These are phyloP conservation scores for Pristionchus maxplancki DNA, from an alignment of 2,888 invertebrate genomes.

Conservation along the genomic window DNA sequence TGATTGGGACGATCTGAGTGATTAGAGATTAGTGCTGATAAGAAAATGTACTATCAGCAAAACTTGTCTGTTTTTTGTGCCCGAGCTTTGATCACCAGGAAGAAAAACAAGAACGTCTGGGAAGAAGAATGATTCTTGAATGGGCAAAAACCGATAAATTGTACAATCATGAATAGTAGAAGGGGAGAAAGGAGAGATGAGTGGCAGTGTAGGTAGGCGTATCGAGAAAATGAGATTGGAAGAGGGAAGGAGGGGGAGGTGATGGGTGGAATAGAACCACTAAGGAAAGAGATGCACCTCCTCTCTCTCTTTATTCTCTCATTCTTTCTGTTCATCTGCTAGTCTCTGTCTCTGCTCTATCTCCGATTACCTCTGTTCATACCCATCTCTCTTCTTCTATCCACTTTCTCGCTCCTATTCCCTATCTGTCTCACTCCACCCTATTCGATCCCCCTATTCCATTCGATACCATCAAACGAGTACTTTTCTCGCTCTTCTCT, in stretches of 20 bases:
- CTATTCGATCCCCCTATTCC: background rate
- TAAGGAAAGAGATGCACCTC: conserved; percentile 27
- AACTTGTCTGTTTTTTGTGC: background rate
- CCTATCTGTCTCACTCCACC: conserved; percentile 1
- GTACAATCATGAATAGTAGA: background rate
- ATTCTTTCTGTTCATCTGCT: background rate
- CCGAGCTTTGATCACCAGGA: background rate
- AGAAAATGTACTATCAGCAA: background rate
- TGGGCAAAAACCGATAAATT: background rate
- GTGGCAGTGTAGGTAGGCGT: conserved; percentile 29
- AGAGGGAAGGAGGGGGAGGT: background rate
- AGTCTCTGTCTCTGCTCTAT: background rate
- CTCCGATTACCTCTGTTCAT: conserved; percentile 26
- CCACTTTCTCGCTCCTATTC: background rate
- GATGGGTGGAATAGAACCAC: conserved; percentile 1
- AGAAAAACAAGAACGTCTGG: background rate
- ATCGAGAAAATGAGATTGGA: conserved; percentile 29
- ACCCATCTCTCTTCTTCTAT: background rate
- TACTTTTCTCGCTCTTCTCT: conserved; percentile 30
- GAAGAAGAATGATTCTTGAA: background rate
- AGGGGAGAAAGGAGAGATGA: background rate
- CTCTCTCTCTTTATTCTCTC: conserved; percentile 14
- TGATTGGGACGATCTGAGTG: background rate
- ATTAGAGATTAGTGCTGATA: background rate
- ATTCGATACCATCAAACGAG: conserved; percentile 32